Conservation (phyloP, 2,888 invertebrate species). For the Rhagium mordax region DNA sequence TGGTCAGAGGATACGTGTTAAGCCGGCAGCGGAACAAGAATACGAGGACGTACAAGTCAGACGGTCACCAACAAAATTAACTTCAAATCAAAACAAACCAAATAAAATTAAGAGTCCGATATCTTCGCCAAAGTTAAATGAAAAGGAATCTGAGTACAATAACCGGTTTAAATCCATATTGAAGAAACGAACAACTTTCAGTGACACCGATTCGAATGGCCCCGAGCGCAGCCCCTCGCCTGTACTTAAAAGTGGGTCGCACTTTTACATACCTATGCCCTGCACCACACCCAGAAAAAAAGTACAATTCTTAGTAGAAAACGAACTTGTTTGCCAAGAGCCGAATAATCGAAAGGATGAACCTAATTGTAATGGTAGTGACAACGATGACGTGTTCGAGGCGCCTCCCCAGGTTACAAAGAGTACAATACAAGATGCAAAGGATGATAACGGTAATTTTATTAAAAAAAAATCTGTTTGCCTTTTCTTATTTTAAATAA, state of each 20-base stretch:
- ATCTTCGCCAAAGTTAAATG: slow-evolving; percentile 48
- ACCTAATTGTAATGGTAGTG: neutral
- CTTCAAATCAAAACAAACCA: slow-evolving; percentile 45
- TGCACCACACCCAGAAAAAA: slow-evolving; percentile 74
- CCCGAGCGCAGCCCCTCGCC: slow-evolving; percentile 65
- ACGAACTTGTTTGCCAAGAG: slow-evolving; percentile 65
- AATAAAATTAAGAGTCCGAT: slow-evolving; percentile 38
- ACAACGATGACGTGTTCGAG: slow-evolving; percentile 30
- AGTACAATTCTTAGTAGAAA: slow-evolving; percentile 83
- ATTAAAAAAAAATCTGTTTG: neutral
- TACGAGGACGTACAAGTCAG: slow-evolving; percentile 63
- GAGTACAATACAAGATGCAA: neutral
- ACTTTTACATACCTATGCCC: slow-evolving; percentile 77
- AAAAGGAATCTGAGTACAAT: slow-evolving; percentile 60
- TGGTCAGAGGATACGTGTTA: slow-evolving; percentile 68
- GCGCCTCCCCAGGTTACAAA: neutral
- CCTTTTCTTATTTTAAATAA: neutral
- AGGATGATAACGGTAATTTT: neutral
- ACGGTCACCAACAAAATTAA: slow-evolving; percentile 57
- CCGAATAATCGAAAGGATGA: slow-evolving; percentile 28
- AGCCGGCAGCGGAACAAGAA: slow-evolving; percentile 63
- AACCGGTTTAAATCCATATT: slow-evolving; percentile 72
- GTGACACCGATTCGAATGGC: slow-evolving; percentile 64
- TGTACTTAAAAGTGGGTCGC: slow-evolving; percentile 69
- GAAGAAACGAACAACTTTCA: slow-evolving; percentile 71